phyloP scores from a whole-genome alignment of 2,797 vertebrate genomes.

The Neosilurus mollespiculum region DNA sequence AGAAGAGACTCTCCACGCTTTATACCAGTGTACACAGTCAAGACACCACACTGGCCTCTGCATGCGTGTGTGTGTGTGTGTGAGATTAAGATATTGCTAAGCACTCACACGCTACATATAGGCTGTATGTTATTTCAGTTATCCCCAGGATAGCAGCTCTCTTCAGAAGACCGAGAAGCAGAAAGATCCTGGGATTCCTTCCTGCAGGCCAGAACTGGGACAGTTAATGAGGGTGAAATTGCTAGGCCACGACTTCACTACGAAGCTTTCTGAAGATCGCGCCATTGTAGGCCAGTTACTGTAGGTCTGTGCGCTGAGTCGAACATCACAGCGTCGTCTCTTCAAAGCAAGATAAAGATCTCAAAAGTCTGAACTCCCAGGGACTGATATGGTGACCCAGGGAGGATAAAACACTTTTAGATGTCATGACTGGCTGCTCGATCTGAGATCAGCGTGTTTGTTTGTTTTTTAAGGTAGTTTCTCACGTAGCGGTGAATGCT shows the following conservation, averaged over 20 bases:
- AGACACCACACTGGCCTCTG: conserved; percentile 28
- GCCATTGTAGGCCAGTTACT: not conserved
- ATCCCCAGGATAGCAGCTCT: conserved; percentile 25
- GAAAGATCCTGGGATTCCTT: conserved; percentile 23
- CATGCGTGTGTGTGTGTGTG: not conserved
- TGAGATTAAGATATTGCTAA: not conserved
- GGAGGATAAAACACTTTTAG: conserved; percentile 41
- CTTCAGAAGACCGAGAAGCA: conserved; percentile 24
- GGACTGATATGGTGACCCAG: conserved; percentile 11
- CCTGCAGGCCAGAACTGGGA: conserved; percentile 18
- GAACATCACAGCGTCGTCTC: conserved; percentile 31
- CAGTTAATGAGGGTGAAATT: conserved; percentile 51
- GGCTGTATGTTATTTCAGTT: conserved; percentile 28
- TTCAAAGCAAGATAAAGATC: conserved; percentile 29
- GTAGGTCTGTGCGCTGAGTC: conserved; percentile 7
- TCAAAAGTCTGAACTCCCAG: conserved; percentile 36
- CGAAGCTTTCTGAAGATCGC: conserved; percentile 18
- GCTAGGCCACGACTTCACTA: conserved; percentile 26
- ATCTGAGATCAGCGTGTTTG: not conserved
- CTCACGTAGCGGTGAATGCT: not conserved
- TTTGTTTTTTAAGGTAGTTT: not conserved
- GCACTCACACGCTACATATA: not conserved
- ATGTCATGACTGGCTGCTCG: conserved; percentile 31
- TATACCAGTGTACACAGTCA: conserved; percentile 17
- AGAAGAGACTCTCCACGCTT: conserved; percentile 26